Conservation (phyloP, 2,888 invertebrate species). For the Apotomis turbidana region DNA sequence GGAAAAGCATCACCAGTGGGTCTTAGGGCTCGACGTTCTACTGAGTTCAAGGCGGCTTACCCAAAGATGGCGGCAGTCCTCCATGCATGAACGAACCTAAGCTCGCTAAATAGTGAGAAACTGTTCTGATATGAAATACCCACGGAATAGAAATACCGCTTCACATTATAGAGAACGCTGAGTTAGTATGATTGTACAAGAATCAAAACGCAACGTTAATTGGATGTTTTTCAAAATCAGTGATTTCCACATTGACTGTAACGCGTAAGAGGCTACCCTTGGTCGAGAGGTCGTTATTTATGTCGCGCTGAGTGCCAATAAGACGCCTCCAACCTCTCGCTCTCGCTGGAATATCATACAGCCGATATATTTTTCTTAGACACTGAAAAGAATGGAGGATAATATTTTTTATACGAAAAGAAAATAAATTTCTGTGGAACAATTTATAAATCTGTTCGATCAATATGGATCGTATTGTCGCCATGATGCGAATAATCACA, state of each 20-base stretch:
- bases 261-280: conserved; percentile 11
- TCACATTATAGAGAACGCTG: not conserved
- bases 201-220: not conserved
- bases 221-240: not conserved
- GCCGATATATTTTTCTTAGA: conserved; percentile 1
- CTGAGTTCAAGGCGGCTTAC: too few species aligned
- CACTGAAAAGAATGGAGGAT: conserved; percentile 3
- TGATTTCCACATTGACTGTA: not conserved
- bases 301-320: conserved; percentile 25
- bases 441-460: too few species aligned
- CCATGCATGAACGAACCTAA: too few species aligned
- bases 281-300: conserved; percentile 34
- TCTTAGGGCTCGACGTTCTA: too few species aligned
- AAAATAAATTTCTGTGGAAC: not conserved
- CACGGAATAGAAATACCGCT: not conserved
- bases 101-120: too few species aligned
- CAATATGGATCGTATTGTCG: too few species aligned
- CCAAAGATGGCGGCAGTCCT: too few species aligned
- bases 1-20: too few species aligned
- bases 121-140: not conserved
- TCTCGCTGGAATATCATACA: not conserved
- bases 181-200: too few species aligned
- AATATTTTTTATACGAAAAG: conserved; percentile 1
- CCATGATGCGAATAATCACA: too few species aligned
- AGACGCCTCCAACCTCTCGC: conserved; percentile 10